phyloP scores from a whole-genome alignment of 2,888 invertebrate species.

The Sinohyriopsis cumingii region DNA sequence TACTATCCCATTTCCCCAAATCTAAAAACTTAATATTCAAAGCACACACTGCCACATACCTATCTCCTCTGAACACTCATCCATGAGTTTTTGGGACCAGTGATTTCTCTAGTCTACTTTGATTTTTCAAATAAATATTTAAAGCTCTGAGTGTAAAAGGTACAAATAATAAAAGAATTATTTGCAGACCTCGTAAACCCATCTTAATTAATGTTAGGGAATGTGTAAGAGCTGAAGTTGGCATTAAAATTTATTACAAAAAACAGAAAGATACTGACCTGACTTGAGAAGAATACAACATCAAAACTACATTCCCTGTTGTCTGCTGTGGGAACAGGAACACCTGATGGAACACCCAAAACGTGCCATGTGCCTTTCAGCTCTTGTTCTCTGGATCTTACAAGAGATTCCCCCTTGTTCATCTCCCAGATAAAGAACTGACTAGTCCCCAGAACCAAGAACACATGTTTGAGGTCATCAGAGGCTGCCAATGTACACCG shows the following conservation, averaged over 20 bases:
- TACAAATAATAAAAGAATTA: too few species aligned
- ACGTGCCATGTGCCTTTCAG: constrained; percentile 60
- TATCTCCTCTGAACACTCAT: too few species aligned
- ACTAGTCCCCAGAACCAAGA: constrained; percentile 50
- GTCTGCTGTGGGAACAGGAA: constrained; percentile 47
- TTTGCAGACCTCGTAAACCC: too few species aligned
- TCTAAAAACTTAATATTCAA: too few species aligned
- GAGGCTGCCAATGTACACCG: constrained; percentile 48
- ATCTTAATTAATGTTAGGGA: too few species aligned
- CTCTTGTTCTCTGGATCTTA: constrained; percentile 43
- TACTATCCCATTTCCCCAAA: too few species aligned
- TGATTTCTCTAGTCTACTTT: too few species aligned
- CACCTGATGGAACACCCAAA: constrained; percentile 49
- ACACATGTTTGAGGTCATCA: constrained; percentile 55
- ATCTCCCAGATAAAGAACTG: constrained; percentile 61
- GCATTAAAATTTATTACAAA: background rate
- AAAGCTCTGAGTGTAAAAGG: too few species aligned
- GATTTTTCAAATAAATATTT: too few species aligned
- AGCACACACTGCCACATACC: too few species aligned
- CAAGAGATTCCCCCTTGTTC: constrained; percentile 40
- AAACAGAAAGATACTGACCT: constrained; percentile 36
- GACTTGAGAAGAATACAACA: constrained; percentile 55
- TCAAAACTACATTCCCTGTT: constrained; percentile 47
- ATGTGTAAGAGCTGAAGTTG: too few species aligned
- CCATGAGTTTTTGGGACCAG: too few species aligned